These are phyloP conservation scores for Xiphophorus birchmanni DNA, from an alignment of 2,797 vertebrate species.

Conservation along the genomic window DNA sequence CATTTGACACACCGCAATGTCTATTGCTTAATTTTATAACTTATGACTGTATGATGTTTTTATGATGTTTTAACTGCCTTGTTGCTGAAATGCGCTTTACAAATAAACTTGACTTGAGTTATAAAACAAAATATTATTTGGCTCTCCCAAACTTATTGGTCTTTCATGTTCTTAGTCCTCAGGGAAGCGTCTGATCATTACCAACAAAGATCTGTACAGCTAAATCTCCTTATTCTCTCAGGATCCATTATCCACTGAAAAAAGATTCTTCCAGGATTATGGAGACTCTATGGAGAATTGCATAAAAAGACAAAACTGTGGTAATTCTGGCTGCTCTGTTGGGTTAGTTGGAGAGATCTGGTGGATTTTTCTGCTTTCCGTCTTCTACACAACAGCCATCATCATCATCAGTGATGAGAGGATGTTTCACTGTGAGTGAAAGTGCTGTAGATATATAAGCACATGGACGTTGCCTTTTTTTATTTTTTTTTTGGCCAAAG, in stretches of 20 bases:
- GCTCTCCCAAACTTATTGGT: constrained; percentile 3
- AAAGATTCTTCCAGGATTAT: constrained; percentile 1
- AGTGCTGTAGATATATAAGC: constrained; percentile 54
- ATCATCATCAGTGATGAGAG: constrained; percentile 27
- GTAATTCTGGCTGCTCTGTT: not conserved
- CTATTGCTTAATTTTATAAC: no score
- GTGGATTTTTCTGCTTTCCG: not conserved
- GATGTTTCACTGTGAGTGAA: constrained; percentile 19
- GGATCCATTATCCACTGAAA: not conserved
- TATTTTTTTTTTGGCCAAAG: constrained; percentile 22
- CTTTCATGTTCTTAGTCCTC: not conserved
- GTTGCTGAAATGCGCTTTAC: constrained; percentile 2
- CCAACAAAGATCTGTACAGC: not conserved
- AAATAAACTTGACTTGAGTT: not conserved
- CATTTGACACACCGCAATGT: no score
- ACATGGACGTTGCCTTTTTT: constrained; percentile 39
- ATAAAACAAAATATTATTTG: constrained; percentile 1
- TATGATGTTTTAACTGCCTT: no score
- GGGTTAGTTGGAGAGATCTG: not conserved
- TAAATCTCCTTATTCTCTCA: not conserved
- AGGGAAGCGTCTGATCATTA: not conserved
- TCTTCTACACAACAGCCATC: not conserved
- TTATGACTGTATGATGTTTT: no score
- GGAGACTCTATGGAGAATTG: not conserved
- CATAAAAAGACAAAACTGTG: not conserved